Base-by-base conservation (phyloP, 2,797 vertebrate species). In the Liasis olivaceus region DNA sequence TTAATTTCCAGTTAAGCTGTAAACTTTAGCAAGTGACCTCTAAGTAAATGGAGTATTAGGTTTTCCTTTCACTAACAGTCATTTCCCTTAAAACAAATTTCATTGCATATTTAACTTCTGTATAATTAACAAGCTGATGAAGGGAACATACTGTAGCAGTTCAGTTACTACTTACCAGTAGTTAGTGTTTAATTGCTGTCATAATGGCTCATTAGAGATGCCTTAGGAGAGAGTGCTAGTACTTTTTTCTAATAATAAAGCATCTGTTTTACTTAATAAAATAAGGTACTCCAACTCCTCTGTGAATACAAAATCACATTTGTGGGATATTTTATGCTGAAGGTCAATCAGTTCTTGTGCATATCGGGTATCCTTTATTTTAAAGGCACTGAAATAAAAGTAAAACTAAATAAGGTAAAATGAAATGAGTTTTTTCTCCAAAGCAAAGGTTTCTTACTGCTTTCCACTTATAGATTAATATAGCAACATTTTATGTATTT, bases 151-250 rank as follows among this genome's bases (percentile, higher is more conserved):
- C 2, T 58, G 60, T 92, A 94, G 93, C 81, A 90, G 51, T 95
- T 97, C 95, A 94, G 90, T 94, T 96, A 94, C 94, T 96, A 90
- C 95, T 93, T 97, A 95, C 95, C 94, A 96, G 90, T 95, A 91
- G 93, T 95, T 96, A 93, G 93, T 97, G 92, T 97, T 96, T 97
- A 97, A 98, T 97, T 97, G 97, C 95, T 94, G 94, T 92, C 94
- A 94, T 97, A 97, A 98, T 97, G 95, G 95, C 93, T 97, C 91
- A 96, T 98, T 98, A 98, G 95, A 95, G 92, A 94, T 94, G 94
- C 96, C 95, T 96, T 95, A 91, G n/a, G 91, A 95, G 94, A 97
- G 94, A 92, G 92, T 96, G 95, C 92, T 93, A 88, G 64, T 93
- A 93, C 91, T 94, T 96, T 95, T 94, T 95, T 92, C 92, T 92